Percentiles rank a stretch among this genome's conserved stretches.
Conservation (phyloP, 2,797 vertebrate genomes). For the Sardinella longiceps region DNA sequence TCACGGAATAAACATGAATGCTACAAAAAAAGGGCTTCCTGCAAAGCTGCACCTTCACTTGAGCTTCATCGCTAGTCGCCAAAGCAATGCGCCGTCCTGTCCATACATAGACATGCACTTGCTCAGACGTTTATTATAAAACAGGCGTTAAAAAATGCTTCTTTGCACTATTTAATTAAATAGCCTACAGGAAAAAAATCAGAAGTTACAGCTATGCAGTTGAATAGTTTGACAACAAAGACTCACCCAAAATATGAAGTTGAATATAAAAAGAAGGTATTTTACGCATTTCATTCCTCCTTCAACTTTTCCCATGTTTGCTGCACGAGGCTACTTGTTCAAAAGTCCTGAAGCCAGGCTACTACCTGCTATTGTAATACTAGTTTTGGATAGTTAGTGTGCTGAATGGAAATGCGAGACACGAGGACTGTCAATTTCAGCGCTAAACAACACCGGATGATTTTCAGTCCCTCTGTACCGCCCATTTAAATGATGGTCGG, state of each 20-base stretch:
- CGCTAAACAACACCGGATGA: slow-evolving; percentile 57
- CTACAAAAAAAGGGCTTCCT: not conserved
- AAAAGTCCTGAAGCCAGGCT: not conserved
- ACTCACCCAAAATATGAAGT: slow-evolving; percentile 94
- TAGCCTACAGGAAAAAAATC: not conserved
- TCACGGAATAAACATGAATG: not conserved
- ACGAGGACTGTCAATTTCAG: slow-evolving; percentile 51
- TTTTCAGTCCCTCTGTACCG: slow-evolving; percentile 74
- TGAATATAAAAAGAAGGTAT: slow-evolving; percentile 92
- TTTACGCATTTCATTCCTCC: slow-evolving; percentile 91
- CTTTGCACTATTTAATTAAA: not conserved
- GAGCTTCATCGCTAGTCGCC: not conserved
- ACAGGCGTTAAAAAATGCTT: slow-evolving; percentile 22
- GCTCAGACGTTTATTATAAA: slow-evolving; percentile 39
- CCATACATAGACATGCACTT: slow-evolving; percentile 57
- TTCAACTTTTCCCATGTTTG: slow-evolving; percentile 84
- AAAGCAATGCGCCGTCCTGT: not conserved
- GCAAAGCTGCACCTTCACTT: not conserved
- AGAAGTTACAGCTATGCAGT: not conserved
- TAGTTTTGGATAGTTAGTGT: not conserved
- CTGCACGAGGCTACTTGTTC: not conserved
- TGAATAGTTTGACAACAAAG: not conserved
- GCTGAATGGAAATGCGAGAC: slow-evolving; percentile 46
- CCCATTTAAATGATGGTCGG: slow-evolving; percentile 66
- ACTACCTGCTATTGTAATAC: not conserved